These are phyloP conservation scores for Ostrea denselamellosa DNA, from an alignment of 1,140 invertebrate genomes.

Conservation along the genomic window DNA sequence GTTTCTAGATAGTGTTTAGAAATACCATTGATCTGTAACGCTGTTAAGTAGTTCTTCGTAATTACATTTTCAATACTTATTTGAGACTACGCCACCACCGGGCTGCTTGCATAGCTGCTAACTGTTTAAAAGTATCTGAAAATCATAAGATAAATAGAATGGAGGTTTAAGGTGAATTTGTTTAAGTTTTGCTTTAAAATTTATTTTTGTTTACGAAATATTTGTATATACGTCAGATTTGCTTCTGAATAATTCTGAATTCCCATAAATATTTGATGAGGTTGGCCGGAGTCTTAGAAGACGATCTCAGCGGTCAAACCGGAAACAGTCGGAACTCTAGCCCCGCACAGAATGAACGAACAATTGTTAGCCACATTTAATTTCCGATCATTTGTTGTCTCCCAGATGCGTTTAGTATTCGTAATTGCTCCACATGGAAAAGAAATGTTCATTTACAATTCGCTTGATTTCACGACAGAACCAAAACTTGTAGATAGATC, in stretches of 20 bases:
- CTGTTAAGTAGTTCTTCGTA: too few species aligned
- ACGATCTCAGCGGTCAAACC: background rate
- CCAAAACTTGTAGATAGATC: background rate
- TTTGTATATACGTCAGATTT: background rate
- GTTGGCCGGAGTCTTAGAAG: background rate
- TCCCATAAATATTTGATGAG: constrained; percentile 18
- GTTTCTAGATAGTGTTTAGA: too few species aligned
- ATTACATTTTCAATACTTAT: too few species aligned
- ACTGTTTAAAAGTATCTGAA: too few species aligned
- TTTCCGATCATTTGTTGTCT: constrained; percentile 25
- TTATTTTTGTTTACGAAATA: background rate
- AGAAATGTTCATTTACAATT: background rate
- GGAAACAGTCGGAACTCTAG: background rate
- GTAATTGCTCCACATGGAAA: background rate
- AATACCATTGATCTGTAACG: too few species aligned
- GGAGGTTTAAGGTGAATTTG: too few species aligned
- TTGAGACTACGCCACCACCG: too few species aligned
- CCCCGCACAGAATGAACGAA: constrained; percentile 4
- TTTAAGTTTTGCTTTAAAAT: background rate
- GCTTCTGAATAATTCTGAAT: background rate
- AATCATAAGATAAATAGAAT: too few species aligned
- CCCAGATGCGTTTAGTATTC: constrained; percentile 6
- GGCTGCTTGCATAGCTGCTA: too few species aligned
- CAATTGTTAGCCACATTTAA: constrained; percentile 15
- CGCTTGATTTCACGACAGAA: constrained; percentile 9